Conservation (phyloP, 2,797 vertebrate genomes). For the Synaphobranchus kaupii region DNA sequence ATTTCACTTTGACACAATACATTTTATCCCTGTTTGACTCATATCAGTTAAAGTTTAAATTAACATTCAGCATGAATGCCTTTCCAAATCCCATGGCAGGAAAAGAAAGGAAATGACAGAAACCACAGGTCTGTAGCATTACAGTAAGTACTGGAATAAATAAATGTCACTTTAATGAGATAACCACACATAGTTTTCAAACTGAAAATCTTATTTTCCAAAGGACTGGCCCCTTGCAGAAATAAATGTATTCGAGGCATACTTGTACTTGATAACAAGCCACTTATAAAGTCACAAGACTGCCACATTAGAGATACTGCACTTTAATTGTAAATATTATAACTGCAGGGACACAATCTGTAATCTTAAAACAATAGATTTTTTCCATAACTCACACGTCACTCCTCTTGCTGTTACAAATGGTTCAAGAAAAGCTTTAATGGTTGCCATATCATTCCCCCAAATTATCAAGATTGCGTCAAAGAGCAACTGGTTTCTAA, state of each 20-base stretch:
- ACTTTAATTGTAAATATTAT: neutral
- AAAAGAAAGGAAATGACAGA: neutral
- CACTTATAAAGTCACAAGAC: neutral
- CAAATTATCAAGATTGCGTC: neutral
- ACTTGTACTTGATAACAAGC: neutral
- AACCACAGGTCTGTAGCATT: neutral
- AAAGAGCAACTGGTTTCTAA: neutral
- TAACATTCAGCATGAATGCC: neutral
- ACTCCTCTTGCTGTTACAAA: neutral
- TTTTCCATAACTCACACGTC: neutral
- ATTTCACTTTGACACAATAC: neutral
- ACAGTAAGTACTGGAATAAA: neutral
- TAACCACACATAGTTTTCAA: neutral
- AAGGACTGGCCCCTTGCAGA: neutral
- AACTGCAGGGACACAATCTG: neutral
- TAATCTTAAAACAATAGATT: neutral
- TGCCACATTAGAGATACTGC: neutral
- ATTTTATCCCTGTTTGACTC: neutral
- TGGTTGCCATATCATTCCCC: neutral
- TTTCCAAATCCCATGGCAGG: neutral
- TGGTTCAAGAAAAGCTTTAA: neutral
- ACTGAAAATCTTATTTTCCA: neutral
- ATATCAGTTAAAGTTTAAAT: neutral
- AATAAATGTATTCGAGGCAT: neutral
- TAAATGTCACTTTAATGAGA: neutral